Conservation (phyloP, 2,888 invertebrate genomes). For the Diarsia rubi region DNA sequence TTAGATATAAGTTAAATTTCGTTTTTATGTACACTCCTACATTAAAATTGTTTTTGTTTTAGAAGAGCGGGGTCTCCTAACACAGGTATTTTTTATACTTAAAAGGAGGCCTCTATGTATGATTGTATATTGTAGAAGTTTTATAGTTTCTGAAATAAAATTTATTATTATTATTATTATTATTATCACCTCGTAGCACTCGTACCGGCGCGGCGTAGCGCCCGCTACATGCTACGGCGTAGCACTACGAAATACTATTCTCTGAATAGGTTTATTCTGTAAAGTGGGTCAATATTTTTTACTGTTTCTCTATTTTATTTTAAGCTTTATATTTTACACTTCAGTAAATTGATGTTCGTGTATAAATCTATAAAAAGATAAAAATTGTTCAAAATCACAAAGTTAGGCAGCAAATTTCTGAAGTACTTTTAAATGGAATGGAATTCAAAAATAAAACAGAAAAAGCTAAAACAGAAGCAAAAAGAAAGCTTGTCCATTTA, state of each 20-base stretch:
- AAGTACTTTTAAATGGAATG: background rate
- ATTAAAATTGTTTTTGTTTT: too few relatives aligned
- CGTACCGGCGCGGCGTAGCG: conserved; percentile 61
- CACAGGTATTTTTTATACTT: too few relatives aligned
- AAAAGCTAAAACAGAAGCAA: conserved; percentile 1
- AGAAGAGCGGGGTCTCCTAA: too few relatives aligned
- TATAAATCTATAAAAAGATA: background rate
- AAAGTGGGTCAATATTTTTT: conserved; percentile 26
- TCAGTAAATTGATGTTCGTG: background rate
- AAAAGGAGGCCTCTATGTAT: too few relatives aligned
- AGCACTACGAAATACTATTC: conserved; percentile 63
- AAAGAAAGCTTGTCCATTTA: conserved; percentile 24
- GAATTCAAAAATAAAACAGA: background rate
- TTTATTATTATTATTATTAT: too few relatives aligned
- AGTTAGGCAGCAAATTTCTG: background rate
- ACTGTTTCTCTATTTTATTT: conserved; percentile 17
- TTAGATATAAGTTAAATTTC: too few relatives aligned
- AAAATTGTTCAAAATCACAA: background rate
- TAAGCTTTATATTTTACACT: background rate
- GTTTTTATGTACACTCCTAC: too few relatives aligned
- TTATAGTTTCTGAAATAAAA: too few relatives aligned
- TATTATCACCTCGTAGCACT: conserved; percentile 66
- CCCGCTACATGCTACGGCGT: conserved; percentile 18
- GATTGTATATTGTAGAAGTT: too few relatives aligned
- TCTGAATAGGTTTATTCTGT: conserved; percentile 53